Evolutionary conservation across 2,888 invertebrate genomes (phyloP).

Genomic region (Caenorhabditis sp.): DNA sequence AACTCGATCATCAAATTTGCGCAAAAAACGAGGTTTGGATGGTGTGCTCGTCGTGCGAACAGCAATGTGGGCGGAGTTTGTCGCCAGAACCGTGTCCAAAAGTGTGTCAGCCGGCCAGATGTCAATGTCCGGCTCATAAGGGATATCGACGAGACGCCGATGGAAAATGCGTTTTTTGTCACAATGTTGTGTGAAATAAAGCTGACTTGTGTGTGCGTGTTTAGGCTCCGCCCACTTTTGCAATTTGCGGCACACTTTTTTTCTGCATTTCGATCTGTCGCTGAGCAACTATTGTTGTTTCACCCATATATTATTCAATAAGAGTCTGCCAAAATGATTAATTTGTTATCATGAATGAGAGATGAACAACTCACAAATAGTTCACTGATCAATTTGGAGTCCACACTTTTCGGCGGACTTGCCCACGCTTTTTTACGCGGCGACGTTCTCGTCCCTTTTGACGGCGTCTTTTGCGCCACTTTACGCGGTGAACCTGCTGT

Average conservation of each 20-base stretch:
- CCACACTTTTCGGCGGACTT: conserved; percentile 36
- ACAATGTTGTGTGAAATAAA: no score
- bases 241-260: no score
- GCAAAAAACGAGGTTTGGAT: conserved; percentile 49
- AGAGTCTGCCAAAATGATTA: conserved; percentile 23
- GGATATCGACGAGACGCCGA: conserved; percentile 34
- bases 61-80: conserved; percentile 32
- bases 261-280: no score
- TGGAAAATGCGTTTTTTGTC: conserved; percentile 42
- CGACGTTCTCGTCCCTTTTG: conserved; percentile 43
- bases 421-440: conserved; percentile 59
- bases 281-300: no score
- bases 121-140: conserved; percentile 53
- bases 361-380: conserved; percentile 38
- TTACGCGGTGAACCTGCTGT: conserved; percentile 18
- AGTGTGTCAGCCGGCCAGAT: conserved; percentile 48
- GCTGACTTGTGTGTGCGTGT: no score
- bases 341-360: not conserved
- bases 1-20: conserved; percentile 16
- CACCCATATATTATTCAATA: no score
- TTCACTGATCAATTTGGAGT: conserved; percentile 16
- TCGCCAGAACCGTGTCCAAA: conserved; percentile 33
- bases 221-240: no score
- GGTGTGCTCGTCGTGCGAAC: conserved; percentile 49
- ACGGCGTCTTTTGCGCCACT: conserved; percentile 30